Conservation (phyloP, 2,113 vertebrate genomes). For the Alligator sinensis region DNA sequence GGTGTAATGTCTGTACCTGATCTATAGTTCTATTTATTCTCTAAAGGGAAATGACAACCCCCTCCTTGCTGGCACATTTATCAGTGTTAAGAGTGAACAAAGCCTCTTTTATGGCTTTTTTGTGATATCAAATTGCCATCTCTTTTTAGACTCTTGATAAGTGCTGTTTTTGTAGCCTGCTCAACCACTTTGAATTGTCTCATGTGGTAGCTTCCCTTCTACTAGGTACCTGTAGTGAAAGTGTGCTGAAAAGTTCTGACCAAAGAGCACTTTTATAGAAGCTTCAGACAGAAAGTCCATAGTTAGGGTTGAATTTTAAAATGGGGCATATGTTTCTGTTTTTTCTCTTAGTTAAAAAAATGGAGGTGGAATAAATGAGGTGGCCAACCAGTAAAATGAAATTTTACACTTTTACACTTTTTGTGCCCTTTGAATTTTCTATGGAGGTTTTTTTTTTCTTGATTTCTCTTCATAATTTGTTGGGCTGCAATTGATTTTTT, state of each 20-base stretch:
- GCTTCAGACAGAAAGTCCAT: constrained; percentile 52
- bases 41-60: neutral
- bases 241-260: constrained; percentile 53
- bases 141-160: constrained; percentile 59
- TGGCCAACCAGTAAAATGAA: neutral
- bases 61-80: constrained; percentile 65
- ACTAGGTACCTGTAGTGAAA: constrained; percentile 58
- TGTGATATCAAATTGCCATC: constrained; percentile 24
- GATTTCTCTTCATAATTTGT: neutral
- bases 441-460: neutral
- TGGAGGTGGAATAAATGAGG: neutral
- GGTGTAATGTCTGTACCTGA: too few relatives aligned
- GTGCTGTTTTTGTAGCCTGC: constrained; percentile 38
- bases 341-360: constrained; percentile 19
- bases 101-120: constrained; percentile 20
- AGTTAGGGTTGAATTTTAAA: constrained; percentile 35
- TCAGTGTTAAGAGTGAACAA: neutral
- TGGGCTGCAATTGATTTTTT: neutral
- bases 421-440: neutral
- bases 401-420: neutral
- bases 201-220: constrained; percentile 65
- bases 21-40: neutral
- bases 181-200: constrained; percentile 67
- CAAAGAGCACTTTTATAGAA: constrained; percentile 43
- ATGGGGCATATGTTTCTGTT: constrained; percentile 24